A percentile compares a stretch with the other conserved stretches of the same genome.
These are phyloP conservation scores for Heterodera schachtii DNA, from an alignment of 1,140 invertebrate species.

Conservation along the genomic window DNA sequence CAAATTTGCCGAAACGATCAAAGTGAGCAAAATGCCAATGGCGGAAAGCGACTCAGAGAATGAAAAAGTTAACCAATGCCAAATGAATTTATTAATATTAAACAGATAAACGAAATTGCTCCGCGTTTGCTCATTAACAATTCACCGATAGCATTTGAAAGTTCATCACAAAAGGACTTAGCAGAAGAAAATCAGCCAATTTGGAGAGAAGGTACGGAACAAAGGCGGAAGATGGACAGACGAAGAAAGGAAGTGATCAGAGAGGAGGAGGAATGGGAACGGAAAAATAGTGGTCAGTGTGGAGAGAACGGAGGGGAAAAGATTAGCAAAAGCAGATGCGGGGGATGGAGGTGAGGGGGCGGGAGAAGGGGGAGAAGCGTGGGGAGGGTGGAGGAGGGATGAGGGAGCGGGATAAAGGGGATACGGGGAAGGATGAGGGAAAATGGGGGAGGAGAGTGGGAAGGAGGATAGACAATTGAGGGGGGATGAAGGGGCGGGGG, in stretches of 20 bases:
- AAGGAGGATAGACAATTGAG: no score
- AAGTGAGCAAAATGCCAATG: background rate
- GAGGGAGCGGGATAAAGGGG: no score
- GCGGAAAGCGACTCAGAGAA: no score
- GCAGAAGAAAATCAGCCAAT: background rate
- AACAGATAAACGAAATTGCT: slow-evolving; percentile 27
- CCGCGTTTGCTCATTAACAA: slow-evolving; percentile 1
- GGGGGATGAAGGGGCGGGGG: no score
- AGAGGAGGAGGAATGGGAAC: background rate
- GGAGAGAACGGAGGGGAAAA: background rate
- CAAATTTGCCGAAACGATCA: slow-evolving; percentile 27
- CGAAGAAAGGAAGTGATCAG: background rate
- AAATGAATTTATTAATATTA: background rate
- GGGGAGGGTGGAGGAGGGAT: no score
- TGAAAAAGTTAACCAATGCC: background rate
- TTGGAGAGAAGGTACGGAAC: background rate
- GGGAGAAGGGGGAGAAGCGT: background rate
- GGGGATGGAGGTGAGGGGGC: no score
- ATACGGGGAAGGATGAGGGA: no score
- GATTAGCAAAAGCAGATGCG: no score
- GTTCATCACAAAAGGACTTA: background rate
- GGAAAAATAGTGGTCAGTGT: background rate
- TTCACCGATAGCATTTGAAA: background rate
- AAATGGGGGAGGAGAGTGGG: no score
- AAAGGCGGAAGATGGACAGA: background rate